These are phyloP conservation scores for Mionectes macconnelli DNA, from an alignment of 2,113 vertebrate species.

Conservation along the genomic window DNA sequence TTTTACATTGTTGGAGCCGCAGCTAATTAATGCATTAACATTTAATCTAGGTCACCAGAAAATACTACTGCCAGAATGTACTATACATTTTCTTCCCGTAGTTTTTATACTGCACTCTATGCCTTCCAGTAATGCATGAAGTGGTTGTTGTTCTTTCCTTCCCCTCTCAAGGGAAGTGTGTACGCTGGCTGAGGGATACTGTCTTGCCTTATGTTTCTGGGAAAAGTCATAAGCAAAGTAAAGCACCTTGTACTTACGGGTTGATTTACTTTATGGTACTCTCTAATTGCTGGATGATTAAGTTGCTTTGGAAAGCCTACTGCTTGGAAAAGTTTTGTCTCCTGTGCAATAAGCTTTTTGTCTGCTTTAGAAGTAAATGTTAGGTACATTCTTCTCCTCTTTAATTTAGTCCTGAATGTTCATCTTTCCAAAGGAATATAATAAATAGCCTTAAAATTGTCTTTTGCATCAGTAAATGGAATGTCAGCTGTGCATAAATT, in stretches of 20 bases:
- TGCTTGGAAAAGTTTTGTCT: not conserved
- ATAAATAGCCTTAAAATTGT: not conserved
- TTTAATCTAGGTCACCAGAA: conserved; percentile 22
- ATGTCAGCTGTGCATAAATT: not conserved
- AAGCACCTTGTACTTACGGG: not conserved
- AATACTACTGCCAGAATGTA: not conserved
- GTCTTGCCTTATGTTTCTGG: not conserved
- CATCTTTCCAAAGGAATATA: not conserved
- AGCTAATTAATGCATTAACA: not conserved
- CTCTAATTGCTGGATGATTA: fast-evolving
- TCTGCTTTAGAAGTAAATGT: not conserved
- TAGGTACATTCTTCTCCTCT: not conserved
- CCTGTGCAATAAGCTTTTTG: not conserved
- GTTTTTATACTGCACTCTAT: not conserved
- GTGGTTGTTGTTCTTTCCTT: not conserved
- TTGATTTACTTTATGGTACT: not conserved
- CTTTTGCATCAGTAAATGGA: not conserved
- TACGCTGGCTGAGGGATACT: not conserved
- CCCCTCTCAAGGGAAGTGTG: not conserved
- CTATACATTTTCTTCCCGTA: not conserved
- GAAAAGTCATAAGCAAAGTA: not conserved
- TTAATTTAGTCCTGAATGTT: not conserved
- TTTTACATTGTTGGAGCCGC: not conserved
- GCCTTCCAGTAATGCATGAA: not conserved
- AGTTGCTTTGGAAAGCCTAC: not conserved